These are phyloP conservation scores for Gastrophryne carolinensis DNA, from an alignment of 2,797 vertebrate genomes.

Conservation along the genomic window DNA sequence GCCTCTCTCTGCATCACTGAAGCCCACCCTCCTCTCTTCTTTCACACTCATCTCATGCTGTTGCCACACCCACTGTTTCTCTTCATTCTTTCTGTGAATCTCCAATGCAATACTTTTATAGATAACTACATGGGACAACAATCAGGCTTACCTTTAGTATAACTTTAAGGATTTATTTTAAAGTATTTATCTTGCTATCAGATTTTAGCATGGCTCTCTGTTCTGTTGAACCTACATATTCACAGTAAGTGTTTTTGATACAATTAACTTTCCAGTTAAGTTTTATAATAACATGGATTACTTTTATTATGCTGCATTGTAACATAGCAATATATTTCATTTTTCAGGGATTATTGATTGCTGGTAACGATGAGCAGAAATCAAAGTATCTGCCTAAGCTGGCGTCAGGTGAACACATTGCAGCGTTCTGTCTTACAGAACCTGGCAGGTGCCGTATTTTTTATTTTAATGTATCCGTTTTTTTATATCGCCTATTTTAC, in stretches of 20 bases:
- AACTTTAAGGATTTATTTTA: too few species aligned
- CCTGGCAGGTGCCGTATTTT: constrained; percentile 79
- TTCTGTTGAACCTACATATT: not conserved
- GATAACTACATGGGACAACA: too few species aligned
- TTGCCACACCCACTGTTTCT: too few species aligned
- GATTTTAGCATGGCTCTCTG: too few species aligned
- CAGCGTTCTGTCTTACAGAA: constrained; percentile 95
- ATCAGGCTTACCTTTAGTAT: too few species aligned
- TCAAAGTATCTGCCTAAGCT: constrained; percentile 88
- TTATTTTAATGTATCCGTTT: not conserved
- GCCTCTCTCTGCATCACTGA: too few species aligned
- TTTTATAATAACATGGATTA: not conserved
- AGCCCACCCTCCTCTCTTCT: too few species aligned
- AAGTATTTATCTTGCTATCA: too few species aligned
- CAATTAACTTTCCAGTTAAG: not conserved
- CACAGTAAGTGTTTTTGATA: not conserved
- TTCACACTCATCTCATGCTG: too few species aligned
- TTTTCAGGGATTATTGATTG: constrained; percentile 86
- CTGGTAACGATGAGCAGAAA: constrained; percentile 90
- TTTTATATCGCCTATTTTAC: too few species aligned
- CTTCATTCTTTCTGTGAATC: too few species aligned
- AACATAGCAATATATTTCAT: constrained; percentile 1
- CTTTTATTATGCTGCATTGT: not conserved
- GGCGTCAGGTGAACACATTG: constrained; percentile 86
- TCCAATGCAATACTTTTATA: too few species aligned